A percentile compares a stretch with the other conserved stretches of the same genome.
Conservation (phyloP, 2,888 invertebrate species). For the Trissonchulus sp. region DNA sequence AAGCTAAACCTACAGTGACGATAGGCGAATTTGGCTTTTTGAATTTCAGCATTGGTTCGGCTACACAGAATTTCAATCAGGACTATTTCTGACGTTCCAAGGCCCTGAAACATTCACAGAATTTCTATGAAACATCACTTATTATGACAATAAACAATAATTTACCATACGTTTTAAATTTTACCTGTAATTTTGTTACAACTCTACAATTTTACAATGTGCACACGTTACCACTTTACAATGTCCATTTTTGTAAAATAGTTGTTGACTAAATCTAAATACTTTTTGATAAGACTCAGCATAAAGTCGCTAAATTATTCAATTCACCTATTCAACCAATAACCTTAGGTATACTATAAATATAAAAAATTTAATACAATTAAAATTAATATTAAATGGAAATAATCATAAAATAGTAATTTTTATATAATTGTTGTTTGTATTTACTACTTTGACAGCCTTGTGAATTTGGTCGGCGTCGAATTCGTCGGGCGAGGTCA, state of each 20-base stretch:
- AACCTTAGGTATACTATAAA: no score
- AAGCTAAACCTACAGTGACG: constrained; percentile 30
- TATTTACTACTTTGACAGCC: constrained; percentile 50
- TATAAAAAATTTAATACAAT: no score
- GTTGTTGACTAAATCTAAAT: no score
- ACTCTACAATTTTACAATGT: constrained; percentile 16
- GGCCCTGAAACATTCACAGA: constrained; percentile 59
- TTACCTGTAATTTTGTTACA: constrained; percentile 13
- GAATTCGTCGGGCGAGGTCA: constrained; percentile 52
- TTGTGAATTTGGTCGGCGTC: constrained; percentile 54
- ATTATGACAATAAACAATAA: constrained; percentile 20
- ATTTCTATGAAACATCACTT: neutral
- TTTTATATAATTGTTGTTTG: no score
- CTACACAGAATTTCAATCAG: constrained; percentile 83
- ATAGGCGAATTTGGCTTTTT: constrained; percentile 53
- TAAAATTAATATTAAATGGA: no score
- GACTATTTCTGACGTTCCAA: constrained; percentile 73
- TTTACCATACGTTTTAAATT: neutral
- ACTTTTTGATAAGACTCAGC: no score
- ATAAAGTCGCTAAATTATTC: no score
- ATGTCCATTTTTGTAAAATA: no score
- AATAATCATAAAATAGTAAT: no score
- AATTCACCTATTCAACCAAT: no score
- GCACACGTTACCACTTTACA: no score
- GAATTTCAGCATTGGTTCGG: constrained; percentile 66